Evolutionary conservation across 2,888 invertebrate genomes (phyloP).

Genomic region (Cecidostiba fungosa): DNA sequence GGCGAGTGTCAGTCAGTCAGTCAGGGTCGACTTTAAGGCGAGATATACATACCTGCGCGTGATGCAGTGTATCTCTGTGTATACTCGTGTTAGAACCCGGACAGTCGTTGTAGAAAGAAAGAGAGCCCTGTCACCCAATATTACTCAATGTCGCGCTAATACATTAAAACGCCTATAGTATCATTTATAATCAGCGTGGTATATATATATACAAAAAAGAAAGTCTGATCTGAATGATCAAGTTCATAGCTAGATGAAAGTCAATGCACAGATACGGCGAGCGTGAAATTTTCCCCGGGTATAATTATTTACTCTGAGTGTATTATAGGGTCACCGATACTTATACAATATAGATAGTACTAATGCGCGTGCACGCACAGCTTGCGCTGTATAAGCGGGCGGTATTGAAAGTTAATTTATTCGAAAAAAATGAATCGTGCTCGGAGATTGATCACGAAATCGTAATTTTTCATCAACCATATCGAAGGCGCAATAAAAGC

Average conservation of each 20-base stretch:
- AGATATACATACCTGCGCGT: background rate
- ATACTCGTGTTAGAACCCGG: background rate
- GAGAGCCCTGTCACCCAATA: constrained; percentile 16
- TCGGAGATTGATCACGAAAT: background rate
- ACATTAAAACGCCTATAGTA: constrained; percentile 14
- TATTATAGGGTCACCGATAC: background rate
- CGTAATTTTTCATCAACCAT: background rate
- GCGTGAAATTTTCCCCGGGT: constrained; percentile 7
- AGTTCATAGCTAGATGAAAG: constrained; percentile 48
- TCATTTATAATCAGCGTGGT: constrained; percentile 23
- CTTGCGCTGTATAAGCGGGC: too few species aligned
- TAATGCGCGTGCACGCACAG: background rate
- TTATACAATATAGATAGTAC: constrained; percentile 21
- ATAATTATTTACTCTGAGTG: constrained; percentile 4
- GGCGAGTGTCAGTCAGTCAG: constrained; percentile 26
- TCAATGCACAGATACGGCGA: background rate
- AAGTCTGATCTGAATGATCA: constrained; percentile 45
- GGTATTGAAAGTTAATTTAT: constrained; percentile 14
- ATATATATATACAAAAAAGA: constrained; percentile 28
- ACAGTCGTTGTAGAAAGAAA: background rate
- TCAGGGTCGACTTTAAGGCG: constrained; percentile 39
- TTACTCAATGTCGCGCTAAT: constrained; percentile 46
- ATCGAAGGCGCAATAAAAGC: background rate
- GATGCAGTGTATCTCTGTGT: background rate
- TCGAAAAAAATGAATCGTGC: background rate